A percentile compares a stretch with the other conserved stretches of the same genome.
Evolutionary conservation across 1,140 invertebrate genomes (phyloP).

Genomic region (Eupristina koningsbergeri): DNA sequence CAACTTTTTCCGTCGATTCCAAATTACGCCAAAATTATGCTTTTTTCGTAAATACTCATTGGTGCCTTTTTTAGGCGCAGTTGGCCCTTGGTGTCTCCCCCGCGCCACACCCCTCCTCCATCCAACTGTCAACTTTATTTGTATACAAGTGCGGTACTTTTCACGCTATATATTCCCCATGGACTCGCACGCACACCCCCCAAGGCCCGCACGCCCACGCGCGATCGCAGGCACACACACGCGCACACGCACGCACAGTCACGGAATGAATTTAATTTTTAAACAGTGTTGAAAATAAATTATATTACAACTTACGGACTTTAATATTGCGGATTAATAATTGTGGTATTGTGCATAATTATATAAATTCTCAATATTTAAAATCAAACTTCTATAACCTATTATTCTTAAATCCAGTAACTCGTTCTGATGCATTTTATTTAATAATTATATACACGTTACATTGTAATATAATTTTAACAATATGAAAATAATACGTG

Average conservation of each 20-base stretch:
- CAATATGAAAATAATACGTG: neutral
- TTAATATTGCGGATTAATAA: too few relatives aligned
- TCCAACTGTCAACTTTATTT: neutral
- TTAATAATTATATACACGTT: neutral
- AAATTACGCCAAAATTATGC: neutral
- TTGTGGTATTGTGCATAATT: too few relatives aligned
- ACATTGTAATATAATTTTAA: neutral
- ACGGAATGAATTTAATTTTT: too few relatives aligned
- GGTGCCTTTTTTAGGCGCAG: neutral
- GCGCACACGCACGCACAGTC: too few relatives aligned
- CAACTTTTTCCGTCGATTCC: too few relatives aligned
- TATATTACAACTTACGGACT: too few relatives aligned
- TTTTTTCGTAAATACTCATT: neutral
- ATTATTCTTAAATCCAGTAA: neutral
- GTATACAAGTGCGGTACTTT: neutral
- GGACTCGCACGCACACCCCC: too few relatives aligned
- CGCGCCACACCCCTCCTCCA: too few relatives aligned
- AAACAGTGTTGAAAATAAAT: too few relatives aligned
- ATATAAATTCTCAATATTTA: neutral
- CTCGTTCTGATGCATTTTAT: neutral
- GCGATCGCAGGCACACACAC: too few relatives aligned
- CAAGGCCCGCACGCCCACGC: too few relatives aligned
- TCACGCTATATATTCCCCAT: neutral
- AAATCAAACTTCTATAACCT: conserved; percentile 3
- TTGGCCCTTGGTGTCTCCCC: neutral